Evolutionary conservation across 2,113 vertebrate genomes (phyloP), one percentile per base, ranked within the genome.

Genomic region (Chauna torquata): DNA sequence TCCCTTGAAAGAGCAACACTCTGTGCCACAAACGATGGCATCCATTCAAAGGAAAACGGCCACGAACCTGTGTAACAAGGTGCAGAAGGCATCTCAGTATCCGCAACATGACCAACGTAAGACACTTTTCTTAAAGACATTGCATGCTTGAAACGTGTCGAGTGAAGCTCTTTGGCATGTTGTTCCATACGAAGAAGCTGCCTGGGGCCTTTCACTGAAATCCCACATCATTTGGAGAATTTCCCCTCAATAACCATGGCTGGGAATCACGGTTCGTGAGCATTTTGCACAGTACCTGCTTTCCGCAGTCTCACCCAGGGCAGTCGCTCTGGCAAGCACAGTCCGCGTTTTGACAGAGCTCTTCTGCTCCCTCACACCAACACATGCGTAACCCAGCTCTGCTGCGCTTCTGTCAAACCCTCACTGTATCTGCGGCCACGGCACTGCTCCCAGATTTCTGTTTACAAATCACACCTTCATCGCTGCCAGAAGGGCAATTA

Each of bases 381-480:
- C 58, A 84, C 1, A 3, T 3, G 54, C 0, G 0, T 78, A 84
- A 92, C 23, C 65, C 76, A 91, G n/a, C 69, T 82, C 81, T 59
- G 65, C 72, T 45, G 72, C 9, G 0, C 49, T 90, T 81, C 78
- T 92, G 77, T 94, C 86, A 96, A 64, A 68, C 27, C 50, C 32
- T 66, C 2, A 0, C 83, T 86, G 15, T 78, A 82, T 84, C 81
- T 89, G 77, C 94, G 94, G 74, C 74, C 86, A 91, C 72, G 86
- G 82, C 76, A 55, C 50, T 4, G 2, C 82, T 96, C 30, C 68
- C 76, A 90, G 86, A 78, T 52, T 87, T 91, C 68, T 88, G 50
- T 92, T 94, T 95, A 95, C 89, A 95, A 94, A 85, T 91, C 77
- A 82, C 74, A 95, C 77, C 57, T 86, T 78, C 76, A 61, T 84